Evolutionary conservation across 1,140 invertebrate genomes (phyloP), one percentile per base, ranked within the genome.

Genomic region (Triops longicaudatus): DNA sequence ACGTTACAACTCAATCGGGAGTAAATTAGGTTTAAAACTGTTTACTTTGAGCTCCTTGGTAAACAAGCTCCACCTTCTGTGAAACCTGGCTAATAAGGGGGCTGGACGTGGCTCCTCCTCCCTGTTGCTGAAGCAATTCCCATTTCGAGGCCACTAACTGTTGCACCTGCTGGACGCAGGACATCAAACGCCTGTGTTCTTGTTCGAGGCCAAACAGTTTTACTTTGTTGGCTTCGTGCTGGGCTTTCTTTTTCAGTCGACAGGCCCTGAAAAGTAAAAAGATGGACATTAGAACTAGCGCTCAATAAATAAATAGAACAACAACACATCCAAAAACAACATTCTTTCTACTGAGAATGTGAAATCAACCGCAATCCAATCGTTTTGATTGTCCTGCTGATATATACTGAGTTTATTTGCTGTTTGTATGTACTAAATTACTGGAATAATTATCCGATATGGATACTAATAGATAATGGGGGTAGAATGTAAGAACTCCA

Each of bases 201-300:
- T 90, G 88, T 86, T 98, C 94, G 73, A 99, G 86, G 31, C 96
- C 97, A 84, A 90, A 92, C 2, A 98, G 86, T 86, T 98, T 98
- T 43, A 99, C 90, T 85, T 97, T 97, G 82, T 97, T 96, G 3
- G 94, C 94, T 85, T 96, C 94, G 83, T 97, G 94, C 83, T 97
- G 94, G 12, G 94, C 94, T 84, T 97, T 97, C 83, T 96, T 97
- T 87, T 97, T 97, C 79, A 97, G 85, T 75, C 96, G 88, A 85
- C 96, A 99, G 41, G 96, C 96, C 76, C 97, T 89, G 81, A 27
- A 82, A 82, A 75, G 31, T 27, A 73, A 72, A 10, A 42, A 77
- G 74, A 7, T 2, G 7, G 7, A 37, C 31, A 37, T 37, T 7
- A 37, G 6, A 76, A 78, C 41, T 17, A 78, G 26, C 17, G 26